phyloP scores from a whole-genome alignment of 2,113 vertebrate genomes.

The Hippoglossus stenolepis region DNA sequence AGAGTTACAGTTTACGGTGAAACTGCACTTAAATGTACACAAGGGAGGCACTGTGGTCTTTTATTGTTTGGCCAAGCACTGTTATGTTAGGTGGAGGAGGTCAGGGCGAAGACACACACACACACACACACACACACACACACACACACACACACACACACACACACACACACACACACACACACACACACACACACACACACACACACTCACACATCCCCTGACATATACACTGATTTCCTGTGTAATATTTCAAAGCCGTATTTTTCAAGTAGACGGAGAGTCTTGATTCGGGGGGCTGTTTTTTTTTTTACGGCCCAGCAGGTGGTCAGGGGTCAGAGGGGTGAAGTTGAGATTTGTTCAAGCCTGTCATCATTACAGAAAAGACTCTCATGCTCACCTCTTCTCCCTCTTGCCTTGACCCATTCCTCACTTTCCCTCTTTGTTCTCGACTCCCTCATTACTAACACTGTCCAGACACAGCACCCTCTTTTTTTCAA shows the following conservation, averaged over 20 bases:
- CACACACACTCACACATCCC: neutral
- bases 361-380: constrained; percentile 46
- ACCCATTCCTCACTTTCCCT: constrained; percentile 22
- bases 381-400: constrained; percentile 20
- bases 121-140: constrained; percentile 5
- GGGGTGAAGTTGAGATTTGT: constrained; percentile 25
- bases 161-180: constrained; percentile 1
- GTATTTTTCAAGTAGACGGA: constrained; percentile 1
- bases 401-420: constrained; percentile 23
- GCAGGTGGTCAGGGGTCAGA: constrained; percentile 50
- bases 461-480: constrained; percentile 27
- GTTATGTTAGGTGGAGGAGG: constrained; percentile 49
- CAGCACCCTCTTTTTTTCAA: neutral
- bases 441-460: constrained; percentile 12
- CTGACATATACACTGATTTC: constrained; percentile 32
- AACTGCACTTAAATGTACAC: constrained; percentile 27
- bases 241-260: constrained; percentile 51
- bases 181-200: constrained; percentile 3
- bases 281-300: neutral
- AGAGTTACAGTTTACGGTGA: constrained; percentile 28
- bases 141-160: neutral
- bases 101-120: constrained; percentile 36
- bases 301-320: constrained; percentile 1
- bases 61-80: constrained; percentile 30
- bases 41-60: constrained; percentile 11